These are phyloP conservation scores for Schrankia costaestrigalis DNA, from an alignment of 2,888 invertebrate species.

Conservation along the genomic window DNA sequence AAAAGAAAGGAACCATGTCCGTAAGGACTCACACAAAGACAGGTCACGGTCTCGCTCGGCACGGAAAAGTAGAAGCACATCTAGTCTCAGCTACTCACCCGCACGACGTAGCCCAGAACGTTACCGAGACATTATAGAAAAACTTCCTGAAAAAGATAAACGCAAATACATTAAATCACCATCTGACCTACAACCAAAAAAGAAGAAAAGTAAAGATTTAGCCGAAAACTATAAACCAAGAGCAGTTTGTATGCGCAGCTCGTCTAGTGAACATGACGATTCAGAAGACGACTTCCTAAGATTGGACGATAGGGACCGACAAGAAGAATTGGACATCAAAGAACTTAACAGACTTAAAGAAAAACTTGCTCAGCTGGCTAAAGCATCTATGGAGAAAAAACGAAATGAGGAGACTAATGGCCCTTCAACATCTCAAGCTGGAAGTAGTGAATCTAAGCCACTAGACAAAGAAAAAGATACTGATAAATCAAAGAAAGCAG, in stretches of 20 bases:
- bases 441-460: constrained; percentile 15
- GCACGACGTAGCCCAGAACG: constrained; percentile 85
- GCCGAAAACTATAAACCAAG: constrained; percentile 53
- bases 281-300: constrained; percentile 78
- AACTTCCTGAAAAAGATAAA: constrained; percentile 77
- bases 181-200: constrained; percentile 55
- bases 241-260: constrained; percentile 79
- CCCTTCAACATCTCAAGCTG: constrained; percentile 47
- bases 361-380: constrained; percentile 85
- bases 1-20: constrained; percentile 37
- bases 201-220: constrained; percentile 44
- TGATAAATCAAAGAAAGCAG: constrained; percentile 4
- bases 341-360: constrained; percentile 85
- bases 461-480: constrained; percentile 20
- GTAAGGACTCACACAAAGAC: constrained; percentile 38
- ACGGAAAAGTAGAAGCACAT: constrained; percentile 72
- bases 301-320: constrained; percentile 70
- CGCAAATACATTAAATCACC: constrained; percentile 73
- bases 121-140: constrained; percentile 83
- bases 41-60: constrained; percentile 48
- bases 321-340: constrained; percentile 80
- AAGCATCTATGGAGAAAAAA: constrained; percentile 72
- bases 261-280: constrained; percentile 81
- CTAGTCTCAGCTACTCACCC: constrained; percentile 85
- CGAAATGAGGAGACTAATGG: constrained; percentile 43